Percentiles rank a stretch among this genome's conserved stretches.
Conservation (phyloP, 2,113 vertebrate species). For the Thamnophis sirtalis region DNA sequence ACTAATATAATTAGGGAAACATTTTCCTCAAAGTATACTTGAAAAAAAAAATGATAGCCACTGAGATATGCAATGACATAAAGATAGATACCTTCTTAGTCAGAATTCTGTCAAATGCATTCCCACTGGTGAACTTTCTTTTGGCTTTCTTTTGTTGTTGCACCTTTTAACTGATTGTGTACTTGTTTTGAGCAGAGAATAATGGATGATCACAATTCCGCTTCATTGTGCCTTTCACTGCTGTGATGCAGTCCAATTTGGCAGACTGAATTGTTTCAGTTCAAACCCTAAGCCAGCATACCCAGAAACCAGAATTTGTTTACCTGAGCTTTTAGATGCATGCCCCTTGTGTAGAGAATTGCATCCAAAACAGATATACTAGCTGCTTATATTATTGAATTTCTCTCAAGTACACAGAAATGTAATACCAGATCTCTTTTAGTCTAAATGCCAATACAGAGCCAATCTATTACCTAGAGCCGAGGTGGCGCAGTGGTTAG, state of each 20-base stretch:
- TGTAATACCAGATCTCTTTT: neutral
- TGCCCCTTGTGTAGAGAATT: neutral
- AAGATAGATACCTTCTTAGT: neutral
- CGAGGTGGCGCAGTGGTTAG: no score
- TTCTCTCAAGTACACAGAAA: neutral
- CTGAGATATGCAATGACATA: neutral
- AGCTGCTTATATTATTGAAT: neutral
- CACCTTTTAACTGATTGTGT: neutral
- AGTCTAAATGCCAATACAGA: neutral
- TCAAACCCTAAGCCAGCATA: neutral
- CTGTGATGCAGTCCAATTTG: neutral
- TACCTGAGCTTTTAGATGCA: neutral
- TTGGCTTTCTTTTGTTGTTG: neutral
- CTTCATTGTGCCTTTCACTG: neutral
- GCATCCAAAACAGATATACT: neutral
- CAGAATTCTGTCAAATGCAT: neutral
- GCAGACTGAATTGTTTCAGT: neutral
- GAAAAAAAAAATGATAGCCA: neutral
- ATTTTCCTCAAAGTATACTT: neutral
- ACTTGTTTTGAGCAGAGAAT: neutral
- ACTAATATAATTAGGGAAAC: neutral
- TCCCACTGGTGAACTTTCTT: neutral
- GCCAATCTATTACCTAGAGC: no score
- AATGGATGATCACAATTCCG: neutral
- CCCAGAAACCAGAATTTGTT: neutral